Evolutionary conservation across 1,140 invertebrate species (phyloP), one percentile per base, ranked within the genome.

Genomic region (Trinorchestia longiramus): DNA sequence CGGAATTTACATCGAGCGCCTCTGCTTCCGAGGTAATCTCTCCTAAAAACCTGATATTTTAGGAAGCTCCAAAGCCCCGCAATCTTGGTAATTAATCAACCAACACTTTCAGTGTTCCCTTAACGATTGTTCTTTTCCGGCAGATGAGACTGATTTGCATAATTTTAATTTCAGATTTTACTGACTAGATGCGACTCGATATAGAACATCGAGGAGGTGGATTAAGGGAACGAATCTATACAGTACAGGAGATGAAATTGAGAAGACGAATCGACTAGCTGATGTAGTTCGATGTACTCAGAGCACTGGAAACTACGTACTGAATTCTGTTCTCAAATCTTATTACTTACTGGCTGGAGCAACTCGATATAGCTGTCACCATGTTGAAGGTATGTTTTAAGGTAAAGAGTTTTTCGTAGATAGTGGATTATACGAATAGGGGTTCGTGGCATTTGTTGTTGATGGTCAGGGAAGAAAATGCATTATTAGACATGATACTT

Each of bases 131-230:
- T 94, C 44, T 94, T 47, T 94, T 94, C 92, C 44, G 92, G 36
- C 43, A 47, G 43, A 40, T 43, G 43, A 40, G 92, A 11, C 92
- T 45, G 36, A 94, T 94, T 94, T 94, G 92, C 92, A 94, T 94
- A 94, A 94, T 94, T 94, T 94, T 94, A 94, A 94, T 94, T 94
- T 45, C 43, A 94, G 92, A 91, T 94, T 94, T 94, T 94, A 94
- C 43, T 94, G 43, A 36, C 43, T 11, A 40, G 92, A 90, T 90
- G 88, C 28, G 88, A 42, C 88, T 90, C 88, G 88, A 42, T 90
- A 41, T 90, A 42, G 4, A 4, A 90, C 43, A 90, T 90, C 88
- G 28, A 28, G 15, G 62, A 77, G 62, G 36, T 28, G 28, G 62
- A 77, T 77, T 15, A 77, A 77, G 62, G 62, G 36, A 77, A 77